These are phyloP conservation scores for Synaphobranchus kaupii DNA, from an alignment of 2,797 vertebrate species.

Conservation along the genomic window DNA sequence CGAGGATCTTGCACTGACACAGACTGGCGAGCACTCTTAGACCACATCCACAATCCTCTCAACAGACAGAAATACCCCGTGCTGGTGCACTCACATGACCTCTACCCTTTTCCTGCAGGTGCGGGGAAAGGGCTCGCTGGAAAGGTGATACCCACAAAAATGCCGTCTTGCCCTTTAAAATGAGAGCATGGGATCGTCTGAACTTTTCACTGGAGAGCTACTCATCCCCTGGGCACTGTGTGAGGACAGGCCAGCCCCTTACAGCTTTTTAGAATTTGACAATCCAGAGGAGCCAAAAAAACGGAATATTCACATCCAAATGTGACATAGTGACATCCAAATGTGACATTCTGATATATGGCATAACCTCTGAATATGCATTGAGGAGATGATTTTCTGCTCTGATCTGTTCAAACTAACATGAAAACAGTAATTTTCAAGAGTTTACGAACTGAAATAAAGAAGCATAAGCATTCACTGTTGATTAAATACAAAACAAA, in stretches of 20 bases:
- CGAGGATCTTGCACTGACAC: neutral
- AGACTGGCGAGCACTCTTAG: neutral
- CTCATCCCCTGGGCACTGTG: neutral
- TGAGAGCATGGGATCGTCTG: neutral
- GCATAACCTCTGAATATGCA: neutral
- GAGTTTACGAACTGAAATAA: neutral
- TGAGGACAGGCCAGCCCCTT: neutral
- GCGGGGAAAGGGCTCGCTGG: neutral
- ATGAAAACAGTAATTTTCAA: neutral
- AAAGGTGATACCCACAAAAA: neutral
- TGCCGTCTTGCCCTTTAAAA: neutral
- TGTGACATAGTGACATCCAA: neutral
- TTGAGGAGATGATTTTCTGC: neutral
- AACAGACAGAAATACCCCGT: neutral
- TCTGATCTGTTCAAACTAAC: neutral
- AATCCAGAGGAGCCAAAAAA: no score
- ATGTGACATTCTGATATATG: neutral
- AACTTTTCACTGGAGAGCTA: neutral
- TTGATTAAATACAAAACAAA: neutral
- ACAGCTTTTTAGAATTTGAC: neutral
- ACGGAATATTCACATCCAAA: neutral
- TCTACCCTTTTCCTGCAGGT: constrained; percentile 2
- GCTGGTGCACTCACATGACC: neutral
- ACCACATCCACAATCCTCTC: neutral
- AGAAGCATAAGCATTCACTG: neutral